Conservation (phyloP, 1,140 invertebrate genomes). For the Brachionus asplanchnoidis region DNA sequence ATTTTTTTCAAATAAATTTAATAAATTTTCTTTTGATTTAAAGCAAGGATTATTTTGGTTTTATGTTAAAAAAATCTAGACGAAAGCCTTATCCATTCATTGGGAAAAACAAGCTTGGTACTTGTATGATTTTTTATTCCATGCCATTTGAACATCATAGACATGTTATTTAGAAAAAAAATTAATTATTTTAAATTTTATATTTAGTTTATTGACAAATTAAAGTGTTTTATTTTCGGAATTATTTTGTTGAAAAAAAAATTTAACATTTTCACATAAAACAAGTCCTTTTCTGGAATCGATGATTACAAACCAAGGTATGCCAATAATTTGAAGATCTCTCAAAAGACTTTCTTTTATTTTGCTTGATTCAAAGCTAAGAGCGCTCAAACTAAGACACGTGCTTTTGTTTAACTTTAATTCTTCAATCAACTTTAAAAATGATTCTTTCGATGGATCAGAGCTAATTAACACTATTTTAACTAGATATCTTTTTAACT, state of each 20-base stretch:
- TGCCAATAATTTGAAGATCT: neutral
- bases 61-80: no score
- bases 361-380: neutral
- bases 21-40: no score
- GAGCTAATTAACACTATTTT: neutral
- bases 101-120: no score
- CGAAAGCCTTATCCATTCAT: no score
- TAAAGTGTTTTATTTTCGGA: neutral
- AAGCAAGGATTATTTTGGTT: no score
- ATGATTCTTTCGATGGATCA: neutral
- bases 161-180: neutral
- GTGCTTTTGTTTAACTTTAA: neutral
- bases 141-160: no score
- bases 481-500: neutral
- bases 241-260: neutral
- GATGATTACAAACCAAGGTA: slow-evolving; percentile 7
- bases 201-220: neutral
- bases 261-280: neutral
- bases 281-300: neutral
- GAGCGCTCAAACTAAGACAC: neutral
- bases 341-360: neutral
- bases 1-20: no score
- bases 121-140: no score
- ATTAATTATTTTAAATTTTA: neutral
- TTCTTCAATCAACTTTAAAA: neutral